Evolutionary conservation across 2,888 invertebrate genomes (phyloP), one percentile per base, ranked within the genome.

Genomic region (Urechis unicinctus): DNA sequence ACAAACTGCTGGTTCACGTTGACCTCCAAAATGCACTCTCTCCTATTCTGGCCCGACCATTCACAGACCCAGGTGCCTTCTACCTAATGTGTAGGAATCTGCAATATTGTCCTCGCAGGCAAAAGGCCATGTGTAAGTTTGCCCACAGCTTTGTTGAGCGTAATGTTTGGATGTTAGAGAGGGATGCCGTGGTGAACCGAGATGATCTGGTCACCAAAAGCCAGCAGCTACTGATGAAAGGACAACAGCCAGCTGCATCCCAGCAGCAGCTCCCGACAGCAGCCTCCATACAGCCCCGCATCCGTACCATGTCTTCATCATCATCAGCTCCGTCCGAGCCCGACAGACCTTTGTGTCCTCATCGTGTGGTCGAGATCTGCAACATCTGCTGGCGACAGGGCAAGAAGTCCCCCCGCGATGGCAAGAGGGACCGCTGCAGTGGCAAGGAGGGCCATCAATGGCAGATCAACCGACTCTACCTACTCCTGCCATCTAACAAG

Each of bases 151-250:
- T 66, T 50, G 65, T 74, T 4, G 75, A 75, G 56, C 61, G 71
- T 22, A 73, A 72, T 56, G 65, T 74, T 2, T 75, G 75, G 75
- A 67, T 71, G 66, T 36, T 72, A 44, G 73, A 73, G 55, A 58
- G 73, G 28, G 74, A 73, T 17, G 36, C 9, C 36, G 9, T 13
- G 36, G 36, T 9, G 9, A 36, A 17, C 36, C 9, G 36, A 36
- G 36, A 36, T 13, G 9, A 36, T 17, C 36, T 36, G 9, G 36
- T 36, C 17, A n/a, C n/a, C n/a, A n/a, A n/a, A n/a, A n/a, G n/a
- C n/a, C n/a, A n/a, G n/a, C n/a, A n/a, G n/a, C 36, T 36, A 9
- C 17, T 36, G 17, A 13, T 17, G 9, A 36, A 36, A 9, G 9
- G 9, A 17, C 36, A 36, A 36, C 9, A 9, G 9, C 36, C 36